Base-by-base conservation (phyloP, 2,113 vertebrate genomes). In the Nansenia antarctica region DNA sequence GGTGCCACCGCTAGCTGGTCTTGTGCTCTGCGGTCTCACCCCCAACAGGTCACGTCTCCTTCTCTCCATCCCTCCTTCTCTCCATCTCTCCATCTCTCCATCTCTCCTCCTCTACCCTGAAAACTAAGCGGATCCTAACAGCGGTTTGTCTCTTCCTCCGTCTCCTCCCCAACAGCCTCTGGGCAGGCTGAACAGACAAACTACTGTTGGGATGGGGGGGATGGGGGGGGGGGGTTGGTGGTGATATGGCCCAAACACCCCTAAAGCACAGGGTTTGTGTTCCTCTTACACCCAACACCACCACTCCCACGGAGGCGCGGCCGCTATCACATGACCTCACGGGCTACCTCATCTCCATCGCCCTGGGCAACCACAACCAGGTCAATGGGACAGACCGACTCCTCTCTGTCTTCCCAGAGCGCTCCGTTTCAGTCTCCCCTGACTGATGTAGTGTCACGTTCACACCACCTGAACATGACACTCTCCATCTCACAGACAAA, bases 301-400 rank as follows among this genome's bases (percentile, higher is more conserved):
- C 80, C 31, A 34, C 9, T 14, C 15, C 37, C 9, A 64, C 37
- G 29, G 9, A 60, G 72, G n/a, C n/a, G n/a, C 72, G 74, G 57
- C 49, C 42, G 49, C 53, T 74, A 72, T 84, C 83, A 65, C 79
- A 81, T 85, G 78, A 78, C 73, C 73, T n/a, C 47, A 20, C 29
- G 18, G 68, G 49, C 52, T 20, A 73, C 29, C 64, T 74, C 71
- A 31, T 67, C 75, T 76, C 70, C 45, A 30, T 5, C 47, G 67
- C 73, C 75, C 76, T 69, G 57, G 59, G 74, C 74, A 74, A 80
- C 76, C 77, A 77, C 74, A 84, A 75, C 2, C 74, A 72, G 74
- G 81, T 80, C 74, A 70, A 49, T 71, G 59, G 34, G 3, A 42
- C 39, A 42, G 67, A 26, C 22, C 49, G 32, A 37, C 37, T 26